Base-by-base conservation (phyloP, 2,888 invertebrate genomes). In the Girardia tigrina region DNA sequence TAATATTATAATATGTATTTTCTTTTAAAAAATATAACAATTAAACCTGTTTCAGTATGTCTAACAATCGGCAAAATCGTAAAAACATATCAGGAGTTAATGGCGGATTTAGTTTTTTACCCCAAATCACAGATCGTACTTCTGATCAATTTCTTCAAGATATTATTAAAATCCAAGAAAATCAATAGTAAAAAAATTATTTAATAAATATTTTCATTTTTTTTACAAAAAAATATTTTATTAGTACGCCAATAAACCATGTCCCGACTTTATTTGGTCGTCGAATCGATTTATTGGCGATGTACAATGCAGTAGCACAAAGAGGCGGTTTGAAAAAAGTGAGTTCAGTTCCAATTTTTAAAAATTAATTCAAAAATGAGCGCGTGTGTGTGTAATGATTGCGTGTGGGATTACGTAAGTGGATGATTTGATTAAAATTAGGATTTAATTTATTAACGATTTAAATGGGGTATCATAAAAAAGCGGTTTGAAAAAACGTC, bases 201-300 rank as follows among this genome's bases (percentile, higher is more conserved):
- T 12, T 36, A 12, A 16, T 36, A 36, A 36, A 36, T 36, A 56
- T 36, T 2, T 56, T 56, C 23, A 20, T 56, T 20, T 20, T 36
- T 8, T 12, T 36, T 56, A 20, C 23, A 12, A 56, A 56, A n/a
- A n/a, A n/a, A n/a, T n/a, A 12, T 56, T 56, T 56, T n/a, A n/a
- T 8, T 56, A 73, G 75, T 27, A 75, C 75, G 23, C 75, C 75
- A 75, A 29, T 75, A 2, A 27, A 73, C 23, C 75, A 73, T 73
- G 75, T 27, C 26, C 75, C 75, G 16, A 27, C 26, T 27, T 28
- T 75, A 73, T 75, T 75, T n/a, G 75, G 75, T n/a, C 28, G 73
- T 28, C 20, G 36, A 36, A 27, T 75, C 28, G 28, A 75, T 73
- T 73, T 75, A 26, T 74, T 73, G 26, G 29, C 28, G 20, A 72